phyloP scores from a whole-genome alignment of 2,888 invertebrate species.

The Creontiades dilutus region DNA sequence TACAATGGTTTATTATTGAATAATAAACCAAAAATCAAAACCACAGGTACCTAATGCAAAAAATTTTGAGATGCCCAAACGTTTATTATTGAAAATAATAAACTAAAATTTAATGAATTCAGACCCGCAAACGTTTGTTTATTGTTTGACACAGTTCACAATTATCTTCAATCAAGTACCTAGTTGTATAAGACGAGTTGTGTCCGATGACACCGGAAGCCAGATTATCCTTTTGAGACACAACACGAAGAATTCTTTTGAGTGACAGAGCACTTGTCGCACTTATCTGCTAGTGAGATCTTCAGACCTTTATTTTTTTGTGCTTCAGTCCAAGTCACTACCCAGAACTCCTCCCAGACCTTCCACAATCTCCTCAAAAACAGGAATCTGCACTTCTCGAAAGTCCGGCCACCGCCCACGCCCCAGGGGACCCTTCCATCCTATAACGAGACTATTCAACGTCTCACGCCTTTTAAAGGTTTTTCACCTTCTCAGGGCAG shows the following conservation, averaged over 20 bases:
- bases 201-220: no score
- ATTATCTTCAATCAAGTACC: no score
- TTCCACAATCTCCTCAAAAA: neutral
- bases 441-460: slow-evolving; percentile 33
- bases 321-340: neutral
- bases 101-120: no score
- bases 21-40: no score
- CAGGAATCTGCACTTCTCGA: neutral
- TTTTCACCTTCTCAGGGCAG: neutral
- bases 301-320: neutral
- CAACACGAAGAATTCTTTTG: neutral
- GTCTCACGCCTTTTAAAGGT: slow-evolving; percentile 27
- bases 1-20: no score
- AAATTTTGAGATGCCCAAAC: no score
- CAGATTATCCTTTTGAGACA: neutral
- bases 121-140: no score
- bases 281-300: neutral
- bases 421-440: neutral
- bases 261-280: slow-evolving; percentile 13
- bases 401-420: neutral
- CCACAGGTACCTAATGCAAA: no score
- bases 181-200: no score
- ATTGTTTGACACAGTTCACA: no score
- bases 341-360: neutral
- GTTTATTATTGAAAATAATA: no score